phyloP scores from a whole-genome alignment of 1,140 invertebrate genomes.

The Lasioglossum albipes region DNA sequence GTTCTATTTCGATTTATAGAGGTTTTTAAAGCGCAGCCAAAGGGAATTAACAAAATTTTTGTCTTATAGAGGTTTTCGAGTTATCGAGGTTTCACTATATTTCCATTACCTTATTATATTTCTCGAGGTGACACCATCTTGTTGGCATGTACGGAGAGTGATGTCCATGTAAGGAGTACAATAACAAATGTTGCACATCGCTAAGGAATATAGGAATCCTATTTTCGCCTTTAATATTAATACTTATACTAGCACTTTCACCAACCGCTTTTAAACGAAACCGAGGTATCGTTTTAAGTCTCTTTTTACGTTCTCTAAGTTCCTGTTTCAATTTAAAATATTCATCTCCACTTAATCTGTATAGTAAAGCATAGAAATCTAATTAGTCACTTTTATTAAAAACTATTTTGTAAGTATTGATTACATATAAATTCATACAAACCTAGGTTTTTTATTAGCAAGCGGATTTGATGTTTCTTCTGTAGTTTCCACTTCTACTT shows the following conservation, averaged over 20 bases:
- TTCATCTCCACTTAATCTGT: slow-evolving; percentile 78
- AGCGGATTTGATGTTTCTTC: slow-evolving; percentile 37
- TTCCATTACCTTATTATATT: slow-evolving; percentile 82
- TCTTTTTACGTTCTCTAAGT: slow-evolving; percentile 81
- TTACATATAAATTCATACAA: neutral
- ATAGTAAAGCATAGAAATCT: too few relatives aligned
- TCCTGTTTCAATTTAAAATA: slow-evolving; percentile 81
- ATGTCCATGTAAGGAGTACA: slow-evolving; percentile 88
- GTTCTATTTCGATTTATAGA: too few relatives aligned
- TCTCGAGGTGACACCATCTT: slow-evolving; percentile 91
- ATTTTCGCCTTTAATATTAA: slow-evolving; percentile 74
- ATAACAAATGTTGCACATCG: slow-evolving; percentile 90
- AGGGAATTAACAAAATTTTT: too few relatives aligned
- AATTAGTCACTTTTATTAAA: too few relatives aligned
- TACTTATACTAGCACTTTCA: slow-evolving; percentile 81
- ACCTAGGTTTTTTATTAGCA: slow-evolving; percentile 66
- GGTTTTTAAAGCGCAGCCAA: too few relatives aligned
- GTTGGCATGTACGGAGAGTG: slow-evolving; percentile 84
- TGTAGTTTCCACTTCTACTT: slow-evolving; percentile 1
- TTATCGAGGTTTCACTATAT: neutral
- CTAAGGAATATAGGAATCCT: slow-evolving; percentile 89
- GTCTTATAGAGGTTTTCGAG: too few relatives aligned
- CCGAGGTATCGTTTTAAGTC: slow-evolving; percentile 80
- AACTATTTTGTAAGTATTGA: too few relatives aligned
- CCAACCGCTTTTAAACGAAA: slow-evolving; percentile 83